These are phyloP conservation scores for Paralvinella palmiformis DNA, from an alignment of 1,140 invertebrate species.

Conservation along the genomic window DNA sequence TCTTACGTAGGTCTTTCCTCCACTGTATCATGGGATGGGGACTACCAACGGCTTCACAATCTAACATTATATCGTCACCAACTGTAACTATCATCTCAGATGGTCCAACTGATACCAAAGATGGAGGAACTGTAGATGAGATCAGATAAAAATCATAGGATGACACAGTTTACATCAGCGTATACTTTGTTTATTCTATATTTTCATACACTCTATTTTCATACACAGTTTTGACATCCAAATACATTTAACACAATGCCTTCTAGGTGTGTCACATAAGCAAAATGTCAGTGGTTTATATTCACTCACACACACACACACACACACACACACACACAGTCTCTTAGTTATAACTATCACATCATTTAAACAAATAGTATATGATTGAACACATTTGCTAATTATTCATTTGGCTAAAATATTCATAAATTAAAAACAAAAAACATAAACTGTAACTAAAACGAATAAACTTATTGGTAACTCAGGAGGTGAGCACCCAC, in stretches of 20 bases:
- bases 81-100: constrained; percentile 88
- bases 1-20: constrained; percentile 38
- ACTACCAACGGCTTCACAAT: constrained; percentile 52
- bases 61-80: constrained; percentile 49
- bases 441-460: no score
- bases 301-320: background rate
- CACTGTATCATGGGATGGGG: constrained; percentile 48
- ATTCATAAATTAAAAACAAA: no score
- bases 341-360: constrained; percentile 41
- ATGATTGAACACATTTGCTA: no score
- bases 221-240: background rate
- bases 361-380: no score
- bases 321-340: background rate
- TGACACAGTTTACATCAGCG: background rate
- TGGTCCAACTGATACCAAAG: constrained; percentile 77
- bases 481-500: no score
- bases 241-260: background rate
- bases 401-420: no score
- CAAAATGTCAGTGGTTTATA: constrained; percentile 2
- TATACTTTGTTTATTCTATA: background rate
- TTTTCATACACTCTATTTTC: background rate
- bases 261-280: background rate
- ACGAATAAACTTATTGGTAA: no score
- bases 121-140: constrained; percentile 73
- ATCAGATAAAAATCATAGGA: constrained; percentile 19